phyloP scores from a whole-genome alignment of 2,888 invertebrate genomes.

The Lochmaea capreae region DNA sequence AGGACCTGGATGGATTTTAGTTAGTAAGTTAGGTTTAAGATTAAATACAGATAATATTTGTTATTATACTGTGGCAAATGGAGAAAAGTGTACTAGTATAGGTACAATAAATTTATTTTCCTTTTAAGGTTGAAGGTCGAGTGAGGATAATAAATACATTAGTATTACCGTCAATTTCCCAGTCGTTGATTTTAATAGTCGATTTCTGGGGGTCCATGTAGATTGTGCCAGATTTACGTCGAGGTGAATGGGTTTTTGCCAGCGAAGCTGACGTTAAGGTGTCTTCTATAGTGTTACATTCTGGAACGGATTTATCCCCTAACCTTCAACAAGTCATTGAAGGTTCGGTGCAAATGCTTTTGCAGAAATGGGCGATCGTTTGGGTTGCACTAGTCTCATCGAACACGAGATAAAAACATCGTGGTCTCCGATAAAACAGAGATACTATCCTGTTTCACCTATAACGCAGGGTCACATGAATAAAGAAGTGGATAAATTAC shows the following conservation, averaged over 20 bases:
- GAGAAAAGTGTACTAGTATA: neutral
- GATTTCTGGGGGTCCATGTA: too few species aligned
- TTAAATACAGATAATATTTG: neutral
- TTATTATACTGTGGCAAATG: slow-evolving; percentile 5
- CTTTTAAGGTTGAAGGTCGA: neutral
- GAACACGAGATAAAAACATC: neutral
- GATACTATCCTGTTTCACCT: neutral
- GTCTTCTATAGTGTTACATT: neutral
- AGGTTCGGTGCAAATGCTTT: neutral
- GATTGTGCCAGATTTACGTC: too few species aligned
- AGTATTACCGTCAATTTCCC: slow-evolving; percentile 15
- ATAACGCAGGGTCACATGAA: neutral
- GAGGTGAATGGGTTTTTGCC: too few species aligned
- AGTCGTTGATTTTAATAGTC: slow-evolving; percentile 12
- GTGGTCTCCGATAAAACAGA: neutral
- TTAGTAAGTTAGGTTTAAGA: slow-evolving; percentile 1
- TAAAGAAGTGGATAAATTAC: neutral
- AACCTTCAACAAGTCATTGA: neutral
- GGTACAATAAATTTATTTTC: neutral
- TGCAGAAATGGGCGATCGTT: neutral
- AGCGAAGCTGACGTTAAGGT: too few species aligned
- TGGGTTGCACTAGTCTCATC: neutral
- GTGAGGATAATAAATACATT: slow-evolving; percentile 4
- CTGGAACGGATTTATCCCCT: neutral
- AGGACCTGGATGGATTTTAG: neutral